A percentile compares a stretch with the other conserved stretches of the same genome.
phyloP scores from a whole-genome alignment of 2,113 vertebrate species.

The Clarias batrachus region DNA sequence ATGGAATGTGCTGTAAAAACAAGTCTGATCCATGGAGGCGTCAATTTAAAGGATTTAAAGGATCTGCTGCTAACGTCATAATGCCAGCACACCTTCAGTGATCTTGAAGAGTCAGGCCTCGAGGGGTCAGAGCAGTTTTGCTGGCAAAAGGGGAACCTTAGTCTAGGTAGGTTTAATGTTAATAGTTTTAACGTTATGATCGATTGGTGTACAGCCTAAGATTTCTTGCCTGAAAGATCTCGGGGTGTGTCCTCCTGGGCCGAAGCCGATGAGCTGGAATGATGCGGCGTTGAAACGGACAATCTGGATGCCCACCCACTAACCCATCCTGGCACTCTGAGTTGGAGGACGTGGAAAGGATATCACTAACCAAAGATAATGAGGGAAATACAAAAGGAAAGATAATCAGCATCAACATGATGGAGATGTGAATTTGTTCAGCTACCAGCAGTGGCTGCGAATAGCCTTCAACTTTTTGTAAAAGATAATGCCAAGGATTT shows the following conservation, averaged over 20 bases:
- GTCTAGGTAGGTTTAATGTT: too few relatives aligned
- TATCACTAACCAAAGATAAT: constrained; percentile 72
- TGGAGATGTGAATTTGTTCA: background rate
- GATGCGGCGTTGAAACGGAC: constrained; percentile 85
- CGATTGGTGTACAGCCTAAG: background rate
- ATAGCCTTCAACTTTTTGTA: background rate
- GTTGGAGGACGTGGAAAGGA: constrained; percentile 87
- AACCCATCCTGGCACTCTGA: constrained; percentile 85
- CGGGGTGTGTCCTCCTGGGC: constrained; percentile 83
- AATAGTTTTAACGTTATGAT: too few relatives aligned
- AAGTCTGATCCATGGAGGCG: too few relatives aligned
- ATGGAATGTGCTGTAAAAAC: too few relatives aligned
- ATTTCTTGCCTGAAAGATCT: constrained; percentile 80
- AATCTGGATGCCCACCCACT: constrained; percentile 74
- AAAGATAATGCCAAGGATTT: background rate
- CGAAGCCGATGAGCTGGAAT: constrained; percentile 81
- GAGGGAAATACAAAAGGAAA: background rate
- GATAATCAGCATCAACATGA: background rate
- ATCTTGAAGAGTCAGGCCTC: too few relatives aligned
- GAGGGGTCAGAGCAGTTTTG: too few relatives aligned
- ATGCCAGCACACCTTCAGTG: too few relatives aligned
- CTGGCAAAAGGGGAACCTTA: too few relatives aligned
- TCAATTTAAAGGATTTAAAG: too few relatives aligned
- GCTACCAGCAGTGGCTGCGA: background rate
- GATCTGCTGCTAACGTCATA: too few relatives aligned